Conservation (phyloP, 2,888 invertebrate species). For the Drosophila prolongata region DNA sequence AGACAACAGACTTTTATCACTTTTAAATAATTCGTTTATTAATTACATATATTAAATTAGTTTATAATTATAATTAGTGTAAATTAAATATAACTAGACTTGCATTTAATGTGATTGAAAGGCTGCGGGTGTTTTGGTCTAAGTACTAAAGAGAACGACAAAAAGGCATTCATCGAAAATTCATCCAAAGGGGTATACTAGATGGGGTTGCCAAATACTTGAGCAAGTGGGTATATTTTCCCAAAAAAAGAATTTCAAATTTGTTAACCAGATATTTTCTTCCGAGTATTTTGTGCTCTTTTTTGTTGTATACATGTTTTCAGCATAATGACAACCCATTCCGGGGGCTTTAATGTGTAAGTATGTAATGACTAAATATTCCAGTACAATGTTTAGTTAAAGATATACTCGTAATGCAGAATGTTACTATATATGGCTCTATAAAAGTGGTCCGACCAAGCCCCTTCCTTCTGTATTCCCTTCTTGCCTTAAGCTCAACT, state of each 20-base stretch:
- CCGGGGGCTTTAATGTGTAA: conserved; percentile 14
- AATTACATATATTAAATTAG: conserved; percentile 45
- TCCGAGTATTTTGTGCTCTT: conserved; percentile 30
- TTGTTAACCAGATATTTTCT: conserved; percentile 17
- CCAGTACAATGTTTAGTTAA: conserved; percentile 44
- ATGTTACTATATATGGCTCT: conserved; percentile 56
- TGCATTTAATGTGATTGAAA: conserved; percentile 57
- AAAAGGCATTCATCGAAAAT: conserved; percentile 61
- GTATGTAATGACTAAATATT: conserved; percentile 49
- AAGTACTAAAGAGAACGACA: conserved; percentile 47
- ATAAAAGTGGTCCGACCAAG: conserved; percentile 49
- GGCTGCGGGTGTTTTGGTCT: conserved; percentile 69
- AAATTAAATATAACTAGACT: conserved; percentile 73
- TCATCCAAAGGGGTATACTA: conserved; percentile 35
- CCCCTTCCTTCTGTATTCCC: conserved; percentile 2
- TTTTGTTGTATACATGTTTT: conserved; percentile 5
- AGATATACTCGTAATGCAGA: conserved; percentile 26
- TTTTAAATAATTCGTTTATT: conserved; percentile 51
- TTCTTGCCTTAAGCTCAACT: conserved; percentile 40
- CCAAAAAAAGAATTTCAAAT: conserved; percentile 11
- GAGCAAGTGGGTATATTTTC: conserved; percentile 7
- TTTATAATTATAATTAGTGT: conserved; percentile 66
- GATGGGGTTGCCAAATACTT: conserved; percentile 21
- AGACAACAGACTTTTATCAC: conserved; percentile 14
- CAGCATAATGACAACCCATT: conserved; percentile 31